phyloP scores from a whole-genome alignment of 1,140 invertebrate genomes.

The Caenorhabditis latens region DNA sequence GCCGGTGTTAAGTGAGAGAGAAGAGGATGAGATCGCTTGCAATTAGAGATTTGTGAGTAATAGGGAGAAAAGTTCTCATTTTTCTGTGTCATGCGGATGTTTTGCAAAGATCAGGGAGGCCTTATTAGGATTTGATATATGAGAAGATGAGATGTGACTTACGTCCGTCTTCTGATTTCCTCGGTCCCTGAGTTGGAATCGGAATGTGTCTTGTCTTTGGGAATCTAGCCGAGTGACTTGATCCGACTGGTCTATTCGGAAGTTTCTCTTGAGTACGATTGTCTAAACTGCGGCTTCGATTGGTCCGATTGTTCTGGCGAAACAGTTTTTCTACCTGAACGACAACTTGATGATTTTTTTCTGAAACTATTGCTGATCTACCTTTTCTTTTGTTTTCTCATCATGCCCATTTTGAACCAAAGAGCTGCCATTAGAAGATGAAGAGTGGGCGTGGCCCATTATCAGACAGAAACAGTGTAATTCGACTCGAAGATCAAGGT shows the following conservation, averaged over 20 bases:
- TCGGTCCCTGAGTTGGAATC: constrained; percentile 4
- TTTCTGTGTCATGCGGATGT: not conserved
- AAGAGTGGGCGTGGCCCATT: constrained; percentile 50
- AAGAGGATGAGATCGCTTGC: not conserved
- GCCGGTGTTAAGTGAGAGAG: constrained; percentile 20
- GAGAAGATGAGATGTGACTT: not conserved
- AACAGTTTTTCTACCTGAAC: constrained; percentile 61
- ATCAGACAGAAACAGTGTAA: not conserved
- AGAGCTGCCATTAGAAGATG: constrained; percentile 12
- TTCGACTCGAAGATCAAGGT: no score
- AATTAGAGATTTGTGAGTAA: constrained; percentile 50
- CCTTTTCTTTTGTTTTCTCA: constrained; percentile 55
- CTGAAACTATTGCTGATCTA: not conserved
- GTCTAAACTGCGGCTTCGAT: constrained; percentile 60
- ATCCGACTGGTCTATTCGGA: constrained; percentile 48
- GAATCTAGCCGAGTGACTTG: constrained; percentile 56
- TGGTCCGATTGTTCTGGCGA: constrained; percentile 58
- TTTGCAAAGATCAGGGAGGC: not conserved
- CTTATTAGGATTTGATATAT: not conserved
- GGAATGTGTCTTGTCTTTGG: constrained; percentile 53
- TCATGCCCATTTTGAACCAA: constrained; percentile 14
- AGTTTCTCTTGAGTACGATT: constrained; percentile 41
- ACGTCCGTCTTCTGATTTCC: constrained; percentile 39
- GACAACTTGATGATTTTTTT: not conserved
- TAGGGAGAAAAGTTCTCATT: constrained; percentile 6